These are phyloP conservation scores for silkworm (Bombyx mori) DNA, from an alignment of 1,140 invertebrate species.

Conservation along the genomic window DNA sequence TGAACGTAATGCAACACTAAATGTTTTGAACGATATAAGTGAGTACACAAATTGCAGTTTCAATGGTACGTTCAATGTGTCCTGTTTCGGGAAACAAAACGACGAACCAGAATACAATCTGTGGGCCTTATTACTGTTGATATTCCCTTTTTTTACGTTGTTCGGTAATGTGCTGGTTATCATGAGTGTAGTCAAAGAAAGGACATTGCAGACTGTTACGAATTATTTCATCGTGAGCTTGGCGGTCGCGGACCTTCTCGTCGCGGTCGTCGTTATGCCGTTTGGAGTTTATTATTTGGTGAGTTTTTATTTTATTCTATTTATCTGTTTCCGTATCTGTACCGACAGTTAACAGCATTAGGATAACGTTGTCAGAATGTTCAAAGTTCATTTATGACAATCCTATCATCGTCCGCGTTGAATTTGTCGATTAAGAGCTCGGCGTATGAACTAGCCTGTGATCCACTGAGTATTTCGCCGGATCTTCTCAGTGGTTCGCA, in stretches of 20 bases:
- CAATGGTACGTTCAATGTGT: constrained; percentile 66
- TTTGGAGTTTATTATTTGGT: constrained; percentile 98
- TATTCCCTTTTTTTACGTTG: constrained; percentile 94
- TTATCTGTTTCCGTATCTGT: no score
- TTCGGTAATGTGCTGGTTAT: constrained; percentile 98
- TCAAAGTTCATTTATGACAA: no score
- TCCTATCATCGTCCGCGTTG: no score
- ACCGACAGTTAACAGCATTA: no score
- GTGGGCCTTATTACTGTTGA: constrained; percentile 87
- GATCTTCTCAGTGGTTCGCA: no score
- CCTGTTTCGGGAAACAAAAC: constrained; percentile 45
- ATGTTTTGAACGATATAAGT: constrained; percentile 43
- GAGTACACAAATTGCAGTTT: constrained; percentile 58
- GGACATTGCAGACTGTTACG: constrained; percentile 93
- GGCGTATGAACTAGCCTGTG: no score
- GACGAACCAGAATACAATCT: constrained; percentile 75
- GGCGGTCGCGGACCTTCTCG: constrained; percentile 96
- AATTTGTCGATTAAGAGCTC: no score
- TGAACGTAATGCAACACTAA: constrained; percentile 35
- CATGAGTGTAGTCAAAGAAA: constrained; percentile 90
- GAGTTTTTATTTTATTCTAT: constrained; percentile 60
- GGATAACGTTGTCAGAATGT: no score
- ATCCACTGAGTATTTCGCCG: no score
- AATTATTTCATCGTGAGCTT: constrained; percentile 99
- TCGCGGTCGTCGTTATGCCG: constrained; percentile 97